Percentiles rank a stretch among this genome's conserved stretches.
These are phyloP conservation scores for Acrocephalus scirpaceus DNA, from an alignment of 2,797 vertebrate genomes.

Conservation along the genomic window DNA sequence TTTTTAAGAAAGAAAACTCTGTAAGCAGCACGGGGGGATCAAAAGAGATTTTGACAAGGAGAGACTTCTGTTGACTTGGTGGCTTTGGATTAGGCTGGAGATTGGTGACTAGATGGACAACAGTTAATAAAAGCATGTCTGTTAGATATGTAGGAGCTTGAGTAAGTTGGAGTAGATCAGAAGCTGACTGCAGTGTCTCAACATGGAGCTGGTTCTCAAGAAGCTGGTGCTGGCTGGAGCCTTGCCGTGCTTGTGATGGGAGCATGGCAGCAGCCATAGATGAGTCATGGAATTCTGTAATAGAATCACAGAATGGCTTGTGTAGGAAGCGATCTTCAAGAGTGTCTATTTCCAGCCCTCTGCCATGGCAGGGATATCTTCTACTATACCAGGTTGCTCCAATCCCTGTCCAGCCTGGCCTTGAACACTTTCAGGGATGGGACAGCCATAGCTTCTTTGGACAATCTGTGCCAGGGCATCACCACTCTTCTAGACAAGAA, in stretches of 20 bases:
- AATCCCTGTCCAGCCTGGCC: background rate
- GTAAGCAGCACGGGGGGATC: background rate
- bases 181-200: background rate
- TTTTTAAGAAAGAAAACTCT: background rate
- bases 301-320: background rate
- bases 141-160: background rate
- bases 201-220: background rate
- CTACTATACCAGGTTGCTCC: background rate
- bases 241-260: background rate
- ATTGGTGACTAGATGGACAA: background rate
- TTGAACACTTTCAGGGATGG: background rate
- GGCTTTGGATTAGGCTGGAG: background rate
- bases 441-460: background rate
- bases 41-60: slow-evolving; percentile 16
- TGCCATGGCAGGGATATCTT: background rate
- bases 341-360: background rate
- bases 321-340: background rate
- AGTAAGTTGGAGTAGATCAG: background rate
- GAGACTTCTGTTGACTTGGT: background rate
- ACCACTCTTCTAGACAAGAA: background rate
- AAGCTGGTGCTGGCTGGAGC: background rate
- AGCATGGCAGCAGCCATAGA: background rate
- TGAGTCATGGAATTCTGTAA: background rate
- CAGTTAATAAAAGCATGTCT: background rate
- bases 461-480: background rate